Conservation (phyloP, 2,888 invertebrate genomes). For the Amiota mariae region DNA sequence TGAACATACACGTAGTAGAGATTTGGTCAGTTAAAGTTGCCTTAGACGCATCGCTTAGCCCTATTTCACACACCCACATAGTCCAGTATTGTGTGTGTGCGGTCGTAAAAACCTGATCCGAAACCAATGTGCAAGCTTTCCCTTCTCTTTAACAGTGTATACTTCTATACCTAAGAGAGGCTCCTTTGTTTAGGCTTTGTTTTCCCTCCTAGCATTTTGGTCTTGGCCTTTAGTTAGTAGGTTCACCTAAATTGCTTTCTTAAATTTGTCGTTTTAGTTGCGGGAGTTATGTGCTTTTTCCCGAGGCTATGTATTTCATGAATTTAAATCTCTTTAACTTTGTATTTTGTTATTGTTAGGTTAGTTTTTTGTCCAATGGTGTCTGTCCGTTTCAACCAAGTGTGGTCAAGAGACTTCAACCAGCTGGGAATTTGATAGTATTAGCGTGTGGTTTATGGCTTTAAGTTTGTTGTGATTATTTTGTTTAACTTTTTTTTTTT, state of each 20-base stretch:
- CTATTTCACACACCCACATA: slow-evolving; percentile 62
- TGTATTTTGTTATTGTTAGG: slow-evolving; percentile 21
- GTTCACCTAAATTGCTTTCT: slow-evolving; percentile 50
- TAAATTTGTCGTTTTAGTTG: slow-evolving; percentile 38
- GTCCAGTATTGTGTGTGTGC: slow-evolving; percentile 11
- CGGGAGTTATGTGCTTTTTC: slow-evolving; percentile 46
- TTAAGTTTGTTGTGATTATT: background rate
- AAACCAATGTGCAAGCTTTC: background rate
- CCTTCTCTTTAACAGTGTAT: slow-evolving; percentile 9
- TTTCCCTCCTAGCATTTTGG: background rate
- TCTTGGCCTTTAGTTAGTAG: background rate
- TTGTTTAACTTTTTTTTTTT: background rate
- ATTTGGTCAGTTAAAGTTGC: background rate
- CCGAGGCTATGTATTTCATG: slow-evolving; percentile 48
- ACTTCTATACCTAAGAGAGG: no score
- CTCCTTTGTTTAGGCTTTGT: slow-evolving; percentile 7
- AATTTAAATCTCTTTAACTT: slow-evolving; percentile 47
- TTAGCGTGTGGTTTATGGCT: slow-evolving; percentile 14
- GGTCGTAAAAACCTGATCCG: slow-evolving; percentile 19
- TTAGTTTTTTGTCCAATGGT: background rate
- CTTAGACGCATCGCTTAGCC: slow-evolving; percentile 34
- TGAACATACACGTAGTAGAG: no score
- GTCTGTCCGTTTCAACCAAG: background rate
- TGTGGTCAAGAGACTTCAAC: background rate
- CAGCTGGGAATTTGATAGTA: slow-evolving; percentile 20